phyloP scores from a whole-genome alignment of 2,113 vertebrate species.

The Plestiodon gilberti region DNA sequence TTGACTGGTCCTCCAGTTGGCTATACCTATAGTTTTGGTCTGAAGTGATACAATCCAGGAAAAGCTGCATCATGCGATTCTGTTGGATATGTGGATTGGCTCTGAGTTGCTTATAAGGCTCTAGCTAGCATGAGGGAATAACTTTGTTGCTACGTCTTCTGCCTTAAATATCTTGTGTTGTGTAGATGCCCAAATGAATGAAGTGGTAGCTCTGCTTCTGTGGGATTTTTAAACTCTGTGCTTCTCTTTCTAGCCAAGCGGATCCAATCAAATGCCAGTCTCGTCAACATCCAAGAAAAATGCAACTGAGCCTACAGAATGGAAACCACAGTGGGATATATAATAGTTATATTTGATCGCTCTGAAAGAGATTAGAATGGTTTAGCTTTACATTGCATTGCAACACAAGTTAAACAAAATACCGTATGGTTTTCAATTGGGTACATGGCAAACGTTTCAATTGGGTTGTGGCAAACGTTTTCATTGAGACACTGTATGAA shows the following conservation, averaged over 20 bases:
- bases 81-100: background rate
- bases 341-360: constrained; percentile 61
- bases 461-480: constrained; percentile 65
- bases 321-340: constrained; percentile 63
- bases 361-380: constrained; percentile 71
- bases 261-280: constrained; percentile 86
- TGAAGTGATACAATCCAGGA: background rate
- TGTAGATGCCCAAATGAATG: constrained; percentile 48
- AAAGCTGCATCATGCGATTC: background rate
- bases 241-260: constrained; percentile 86
- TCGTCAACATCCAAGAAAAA: constrained; percentile 94
- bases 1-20: background rate
- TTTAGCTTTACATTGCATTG: constrained; percentile 69
- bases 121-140: background rate
- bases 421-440: constrained; percentile 68
- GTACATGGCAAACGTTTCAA: constrained; percentile 68
- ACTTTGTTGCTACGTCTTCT: background rate
- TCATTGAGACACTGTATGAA: constrained; percentile 47
- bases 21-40: background rate
- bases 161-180: background rate
- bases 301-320: constrained; percentile 80
- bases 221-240: constrained; percentile 61
- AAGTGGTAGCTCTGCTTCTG: constrained; percentile 49
- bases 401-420: constrained; percentile 72
- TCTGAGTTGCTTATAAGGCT: background rate